phyloP scores from a whole-genome alignment of 2,113 vertebrate genomes.

The Gymnogyps californianus region DNA sequence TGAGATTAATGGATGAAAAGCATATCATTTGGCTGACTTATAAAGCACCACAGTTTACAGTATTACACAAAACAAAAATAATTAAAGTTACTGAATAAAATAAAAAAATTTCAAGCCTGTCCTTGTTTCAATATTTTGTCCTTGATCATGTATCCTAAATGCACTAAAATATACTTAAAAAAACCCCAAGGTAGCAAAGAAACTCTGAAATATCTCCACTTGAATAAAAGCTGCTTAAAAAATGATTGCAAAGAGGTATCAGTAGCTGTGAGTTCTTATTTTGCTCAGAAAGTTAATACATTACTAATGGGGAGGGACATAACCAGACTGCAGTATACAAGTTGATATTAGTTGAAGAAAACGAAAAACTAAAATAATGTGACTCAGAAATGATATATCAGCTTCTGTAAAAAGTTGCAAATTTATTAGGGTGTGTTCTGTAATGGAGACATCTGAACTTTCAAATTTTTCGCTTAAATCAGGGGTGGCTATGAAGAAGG shows the following conservation, averaged over 20 bases:
- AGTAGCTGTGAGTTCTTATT: background rate
- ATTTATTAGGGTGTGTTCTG: background rate
- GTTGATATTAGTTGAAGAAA: background rate
- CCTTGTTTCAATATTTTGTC: background rate
- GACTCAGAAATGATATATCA: background rate
- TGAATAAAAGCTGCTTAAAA: background rate
- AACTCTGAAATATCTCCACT: background rate
- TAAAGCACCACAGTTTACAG: background rate
- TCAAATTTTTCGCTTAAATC: background rate
- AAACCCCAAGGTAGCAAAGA: background rate
- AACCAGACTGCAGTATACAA: background rate
- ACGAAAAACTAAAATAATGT: background rate
- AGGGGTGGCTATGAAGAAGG: background rate
- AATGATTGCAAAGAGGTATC: background rate
- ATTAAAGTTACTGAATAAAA: background rate
- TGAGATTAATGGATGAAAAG: background rate
- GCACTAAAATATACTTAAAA: background rate
- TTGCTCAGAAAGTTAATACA: background rate
- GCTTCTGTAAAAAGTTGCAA: background rate
- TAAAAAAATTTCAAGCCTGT: background rate
- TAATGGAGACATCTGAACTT: background rate
- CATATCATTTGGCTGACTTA: rapidly evolving
- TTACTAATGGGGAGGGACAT: background rate
- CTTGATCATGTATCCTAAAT: background rate
- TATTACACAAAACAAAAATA: background rate